Base-by-base conservation (phyloP, 2,113 vertebrate genomes). In the Circaetus cinerascens region DNA sequence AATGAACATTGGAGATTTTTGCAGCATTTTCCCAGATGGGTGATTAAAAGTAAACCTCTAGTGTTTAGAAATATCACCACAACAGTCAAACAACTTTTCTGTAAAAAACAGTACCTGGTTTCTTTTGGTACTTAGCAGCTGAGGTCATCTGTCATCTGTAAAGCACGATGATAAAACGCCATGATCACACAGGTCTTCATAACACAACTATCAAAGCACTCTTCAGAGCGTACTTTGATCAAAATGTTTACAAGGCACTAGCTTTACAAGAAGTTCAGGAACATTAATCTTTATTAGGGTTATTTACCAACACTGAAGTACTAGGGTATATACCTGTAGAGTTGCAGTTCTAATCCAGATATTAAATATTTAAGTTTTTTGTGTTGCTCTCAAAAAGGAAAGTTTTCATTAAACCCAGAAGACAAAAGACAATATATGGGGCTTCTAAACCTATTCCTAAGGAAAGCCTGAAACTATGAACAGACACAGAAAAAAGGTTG, bases 71-170 rank as follows among this genome's bases (percentile, higher is more conserved):
- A 69, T 13, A 62, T 85, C 62, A 40, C 34, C 13, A 3, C 4
- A 11, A 63, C 48, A 29, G 30, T 57, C 45, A 46, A 83, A 38
- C 25, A 78, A 79, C 55, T 41, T 56, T 30, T 22, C 53, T 51
- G 30, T 7, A 7, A 91, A 16, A 51, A 56, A 50, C 0, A 1
- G 25, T 13, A 36, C 14, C 62, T 89, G 86, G 36, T 89, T 86
- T 55, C 89, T 77, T 69, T 71, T 0, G 0, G 50, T 16, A 53
- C 41, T 14, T 34, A 50, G 68, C 76, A 91, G 73, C 76, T 60
- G 84, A 93, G 90, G 90, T 85, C 84, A 95, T 95, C 66, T 94
- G 69, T 94, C 84, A 87, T 40, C 80, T 78, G 69, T 88, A 94
- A 95, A 90, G 69, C 40, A 21, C 0, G 3, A 86, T 53, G 92